These are phyloP conservation scores for Syrista parreyssii DNA, from an alignment of 2,888 invertebrate genomes.

Conservation along the genomic window DNA sequence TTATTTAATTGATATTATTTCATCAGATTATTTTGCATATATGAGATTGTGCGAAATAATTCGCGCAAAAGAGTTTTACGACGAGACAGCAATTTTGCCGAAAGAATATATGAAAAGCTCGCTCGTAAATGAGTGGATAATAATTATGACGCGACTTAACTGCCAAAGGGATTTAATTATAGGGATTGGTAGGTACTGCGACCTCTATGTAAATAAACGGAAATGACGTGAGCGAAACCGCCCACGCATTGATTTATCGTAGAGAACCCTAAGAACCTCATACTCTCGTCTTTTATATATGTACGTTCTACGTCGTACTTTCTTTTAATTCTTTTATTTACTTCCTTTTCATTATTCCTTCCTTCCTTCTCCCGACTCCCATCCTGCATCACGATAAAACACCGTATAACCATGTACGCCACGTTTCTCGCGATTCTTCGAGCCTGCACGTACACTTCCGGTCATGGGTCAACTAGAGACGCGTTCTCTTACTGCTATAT, in stretches of 20 bases:
- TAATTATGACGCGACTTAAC: too few species aligned
- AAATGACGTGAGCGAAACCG: conserved; percentile 29
- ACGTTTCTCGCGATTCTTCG: conserved; percentile 5
- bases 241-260: conserved; percentile 49
- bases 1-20: too few species aligned
- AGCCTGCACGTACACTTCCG: conserved; percentile 40
- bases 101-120: neutral
- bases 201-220: conserved; percentile 40
- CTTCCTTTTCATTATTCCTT: conserved; percentile 1
- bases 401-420: conserved; percentile 6
- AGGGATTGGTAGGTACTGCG: too few species aligned
- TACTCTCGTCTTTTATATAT: conserved; percentile 4
- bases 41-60: too few species aligned
- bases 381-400: neutral
- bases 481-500: conserved; percentile 14
- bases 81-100: neutral
- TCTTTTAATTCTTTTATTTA: conserved; percentile 8
- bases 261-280: conserved; percentile 5
- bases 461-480: conserved; percentile 41
- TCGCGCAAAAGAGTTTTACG: too few species aligned
- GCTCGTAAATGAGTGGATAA: too few species aligned
- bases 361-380: neutral
- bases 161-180: too few species aligned
- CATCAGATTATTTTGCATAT: too few species aligned
- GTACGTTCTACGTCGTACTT: conserved; percentile 6